Evolutionary conservation across 2,113 vertebrate genomes (phyloP), one percentile per base, ranked within the genome.

Genomic region (Peromyscus californicus): DNA sequence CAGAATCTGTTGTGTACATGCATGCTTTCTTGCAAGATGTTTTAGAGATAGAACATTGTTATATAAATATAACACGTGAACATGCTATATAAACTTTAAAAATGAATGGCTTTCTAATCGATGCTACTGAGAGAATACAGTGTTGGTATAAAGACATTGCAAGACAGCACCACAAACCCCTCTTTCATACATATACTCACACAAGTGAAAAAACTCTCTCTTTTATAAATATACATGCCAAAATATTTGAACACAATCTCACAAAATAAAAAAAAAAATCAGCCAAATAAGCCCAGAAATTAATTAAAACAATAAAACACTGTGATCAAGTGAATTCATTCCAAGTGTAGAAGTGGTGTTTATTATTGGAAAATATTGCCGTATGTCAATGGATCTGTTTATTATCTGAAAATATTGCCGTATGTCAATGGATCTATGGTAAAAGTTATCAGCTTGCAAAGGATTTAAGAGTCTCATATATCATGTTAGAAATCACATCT

Each of bases 361-460:
- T 79, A 61, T 94, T 87, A 94, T 74, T 65, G 95, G 75, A 89
- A 94, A 91, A 65, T 26, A 70, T 19, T 61, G 54, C 3, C 59
- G 17, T n/a, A 1, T 29, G 78, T 83, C 70, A 67, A 9, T 86
- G 59, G 4, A 36, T 72, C 19, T 29, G 21, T 61, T 69, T 79
- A 61, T 94, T 87, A 94, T 74, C 72, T 96, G 75, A 89, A 94
- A 91, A 65, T 26, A 70, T 19, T 61, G 54, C 3, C 59, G 17
- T n/a, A 1, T 29, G 78, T 83, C 70, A 67, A 9, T 86, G 59
- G 4, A 36, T 72, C 19, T 33, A n/a, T 84, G 3, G 61, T 72
- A 59, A 84, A 96, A 80, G 4, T 48, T 78, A 79, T 59, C 15
- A 48, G 69, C 31, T 82, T 79, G 5, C 10, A 78, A 78, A 91